Base-by-base conservation (phyloP, 2,113 vertebrate species). In the Rostratula benghalensis region DNA sequence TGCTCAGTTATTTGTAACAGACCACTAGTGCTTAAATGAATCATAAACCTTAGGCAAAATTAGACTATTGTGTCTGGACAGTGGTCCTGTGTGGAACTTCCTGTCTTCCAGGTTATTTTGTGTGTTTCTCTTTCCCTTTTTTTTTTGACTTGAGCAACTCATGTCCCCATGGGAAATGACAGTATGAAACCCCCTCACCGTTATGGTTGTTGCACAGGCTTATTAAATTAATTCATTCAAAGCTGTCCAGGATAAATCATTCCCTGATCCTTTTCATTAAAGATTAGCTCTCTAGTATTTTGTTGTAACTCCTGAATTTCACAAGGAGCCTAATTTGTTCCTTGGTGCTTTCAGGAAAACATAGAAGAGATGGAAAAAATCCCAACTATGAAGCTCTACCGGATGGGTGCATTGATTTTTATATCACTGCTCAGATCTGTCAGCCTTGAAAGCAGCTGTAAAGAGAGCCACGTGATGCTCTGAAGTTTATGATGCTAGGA, bases 111-210 rank as follows among this genome's bases (percentile, higher is more conserved):
- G 25, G 17, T 11, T 75, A 41, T 35, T 73, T 70, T 5, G 11
- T 5, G 30, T 45, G 6, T 83, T 78, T 50, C 11, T 80, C 60
- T 60, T 30, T 6, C 24, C 4, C 3, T 5, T 27, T n/a, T 11
- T n/a, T 25, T 14, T 30, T 22, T 3, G 18, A 17, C 10, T 35
- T 4, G 1, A 77, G 11, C 69, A 35, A 21, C 28, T 67, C 5
- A 2, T 4, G 23, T 43, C 14, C 35, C 23, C 13, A 5, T 82
- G 70, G 43, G 69, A 64, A 92, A 83, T 14, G 21, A 13, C 8
- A 6, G 53, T 48, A 3, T 10, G 39, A n/a, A 61, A 6, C 14
- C 9, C 20, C 5, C 43, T 71, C 45, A 21, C 9, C 1, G 1
- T 56, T 48, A 22, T 1, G 61, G 41, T 25, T 45, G 41, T 67